Conservation (phyloP, 2,888 invertebrate genomes). For the Trichogramma dendrolimi region DNA sequence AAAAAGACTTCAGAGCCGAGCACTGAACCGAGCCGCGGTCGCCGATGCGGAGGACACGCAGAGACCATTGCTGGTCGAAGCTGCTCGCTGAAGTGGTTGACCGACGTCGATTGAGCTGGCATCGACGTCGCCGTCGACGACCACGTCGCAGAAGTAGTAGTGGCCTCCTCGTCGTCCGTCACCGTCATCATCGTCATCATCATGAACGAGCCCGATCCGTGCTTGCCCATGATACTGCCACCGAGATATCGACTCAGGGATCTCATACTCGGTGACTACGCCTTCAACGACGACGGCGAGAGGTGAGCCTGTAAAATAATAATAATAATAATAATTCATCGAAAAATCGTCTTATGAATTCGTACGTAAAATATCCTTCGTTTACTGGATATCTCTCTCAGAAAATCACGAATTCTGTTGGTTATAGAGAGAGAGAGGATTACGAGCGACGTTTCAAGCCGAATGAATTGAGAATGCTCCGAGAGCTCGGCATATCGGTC, state of each 20-base stretch:
- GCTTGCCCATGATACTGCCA: conserved; percentile 56
- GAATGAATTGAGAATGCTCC: no score
- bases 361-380: not conserved
- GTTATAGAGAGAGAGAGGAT: no score
- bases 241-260: conserved; percentile 73
- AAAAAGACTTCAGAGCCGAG: no score
- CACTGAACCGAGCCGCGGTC: no score
- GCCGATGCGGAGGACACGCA: no score
- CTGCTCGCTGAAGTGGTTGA: not conserved
- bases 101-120: not conserved
- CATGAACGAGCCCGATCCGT: conserved; percentile 50
- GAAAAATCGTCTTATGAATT: not conserved
- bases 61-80: no score
- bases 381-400: no score
- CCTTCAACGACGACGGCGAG: conserved; percentile 73
- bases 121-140: conserved; percentile 8
- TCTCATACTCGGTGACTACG: conserved; percentile 72
- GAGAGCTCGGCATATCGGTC: no score
- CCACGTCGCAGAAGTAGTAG: not conserved
- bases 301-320: conserved; percentile 57
- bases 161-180: not conserved
- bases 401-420: no score
- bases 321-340: conserved; percentile 5
- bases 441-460: no score
- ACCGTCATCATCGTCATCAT: conserved; percentile 19